Evolutionary conservation across 2,113 vertebrate genomes (phyloP).

Genomic region (Passer domesticus): DNA sequence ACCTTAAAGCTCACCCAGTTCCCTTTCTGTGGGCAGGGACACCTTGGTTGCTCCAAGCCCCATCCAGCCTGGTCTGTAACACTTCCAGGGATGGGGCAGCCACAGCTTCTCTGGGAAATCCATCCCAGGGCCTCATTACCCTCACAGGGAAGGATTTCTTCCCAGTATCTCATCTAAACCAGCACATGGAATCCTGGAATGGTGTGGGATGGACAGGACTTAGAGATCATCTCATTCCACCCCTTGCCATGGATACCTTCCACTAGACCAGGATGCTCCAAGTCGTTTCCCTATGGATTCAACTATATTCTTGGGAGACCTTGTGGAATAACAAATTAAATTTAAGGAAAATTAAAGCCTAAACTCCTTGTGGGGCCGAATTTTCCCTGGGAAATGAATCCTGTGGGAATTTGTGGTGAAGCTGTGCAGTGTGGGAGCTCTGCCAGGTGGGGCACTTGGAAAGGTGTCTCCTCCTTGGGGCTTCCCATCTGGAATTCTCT

Average conservation of each 20-base stretch:
- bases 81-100: background rate
- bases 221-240: background rate
- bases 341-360: background rate
- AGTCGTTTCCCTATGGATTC: background rate
- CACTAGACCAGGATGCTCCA: background rate
- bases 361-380: accelerated
- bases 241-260: background rate
- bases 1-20: background rate
- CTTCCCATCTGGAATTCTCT: background rate
- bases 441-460: background rate
- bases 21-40: background rate
- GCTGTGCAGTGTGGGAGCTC: background rate
- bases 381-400: background rate
- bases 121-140: background rate
- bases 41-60: background rate
- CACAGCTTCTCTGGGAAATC: background rate
- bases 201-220: background rate
- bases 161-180: background rate
- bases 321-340: background rate
- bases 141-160: background rate
- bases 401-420: background rate
- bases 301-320: accelerated
- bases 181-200: background rate
- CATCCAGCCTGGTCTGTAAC: background rate
- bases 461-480: background rate